Percentiles rank a stretch among this genome's conserved stretches.
Conservation (phyloP, 2,888 invertebrate species). For the Cheilosia urbana region DNA sequence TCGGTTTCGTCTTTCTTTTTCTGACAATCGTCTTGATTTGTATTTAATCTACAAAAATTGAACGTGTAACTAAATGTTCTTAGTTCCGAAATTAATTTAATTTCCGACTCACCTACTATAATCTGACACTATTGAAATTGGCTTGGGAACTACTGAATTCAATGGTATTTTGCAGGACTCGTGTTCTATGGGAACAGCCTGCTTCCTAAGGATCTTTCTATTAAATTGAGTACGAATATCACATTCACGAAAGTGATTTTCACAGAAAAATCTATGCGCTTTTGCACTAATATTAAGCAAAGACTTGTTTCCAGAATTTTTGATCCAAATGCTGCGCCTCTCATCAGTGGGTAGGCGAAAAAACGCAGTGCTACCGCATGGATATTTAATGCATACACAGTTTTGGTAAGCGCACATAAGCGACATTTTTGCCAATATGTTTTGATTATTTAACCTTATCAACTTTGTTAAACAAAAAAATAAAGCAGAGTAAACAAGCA, state of each 20-base stretch:
- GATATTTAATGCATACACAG: conserved; percentile 57
- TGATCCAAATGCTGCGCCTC: conserved; percentile 77
- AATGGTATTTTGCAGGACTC: neutral
- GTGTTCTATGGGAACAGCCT: conserved; percentile 75
- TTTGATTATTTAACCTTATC: neutral
- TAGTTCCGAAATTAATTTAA: neutral
- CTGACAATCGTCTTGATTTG: neutral
- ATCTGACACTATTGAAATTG: neutral
- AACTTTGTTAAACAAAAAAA: neutral
- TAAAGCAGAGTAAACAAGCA: too few species aligned
- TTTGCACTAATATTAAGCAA: conserved; percentile 62
- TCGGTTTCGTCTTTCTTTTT: neutral
- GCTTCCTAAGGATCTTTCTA: conserved; percentile 75
- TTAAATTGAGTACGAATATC: conserved; percentile 76
- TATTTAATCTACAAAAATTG: neutral
- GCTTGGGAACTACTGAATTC: neutral
- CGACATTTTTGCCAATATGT: conserved; percentile 16
- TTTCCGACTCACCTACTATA: neutral
- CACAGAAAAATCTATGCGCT: conserved; percentile 76
- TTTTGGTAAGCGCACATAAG: conserved; percentile 57
- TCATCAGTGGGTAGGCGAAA: conserved; percentile 77
- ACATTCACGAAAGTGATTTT: conserved; percentile 77
- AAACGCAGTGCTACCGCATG: conserved; percentile 76
- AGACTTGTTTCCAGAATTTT: conserved; percentile 78
- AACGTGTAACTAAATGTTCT: neutral